Base-by-base conservation (phyloP, 2,113 vertebrate genomes). In the Embiotoca jacksoni region DNA sequence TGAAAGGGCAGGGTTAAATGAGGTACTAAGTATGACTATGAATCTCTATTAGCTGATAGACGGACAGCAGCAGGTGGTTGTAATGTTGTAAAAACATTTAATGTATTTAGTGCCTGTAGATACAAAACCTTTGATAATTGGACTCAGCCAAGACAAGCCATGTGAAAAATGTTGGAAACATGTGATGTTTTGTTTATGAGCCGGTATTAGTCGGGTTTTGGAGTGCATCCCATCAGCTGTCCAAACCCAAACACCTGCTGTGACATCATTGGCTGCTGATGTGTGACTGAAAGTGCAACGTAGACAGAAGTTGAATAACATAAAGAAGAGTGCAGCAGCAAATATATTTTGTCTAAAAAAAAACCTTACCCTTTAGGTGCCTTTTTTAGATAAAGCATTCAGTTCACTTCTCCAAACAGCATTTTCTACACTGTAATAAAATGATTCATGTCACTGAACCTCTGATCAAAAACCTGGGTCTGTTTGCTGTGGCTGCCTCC, bases 381-480 rank as follows among this genome's bases (percentile, higher is more conserved):
- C 56, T n/a, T 52, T 41, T 74, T 75, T 52, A 61, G 37, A 80
- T 62, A 60, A 81, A 44, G 35, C 37, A 70, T 64, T 72, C 15
- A 72, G 16, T 55, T 72, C 6, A 37, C 7, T 57, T 79, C 56
- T 31, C 59, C 58, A 23, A 36, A 39, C 33, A 69, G 63, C 57
- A 62, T 68, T 81, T 75, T 65, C 78, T 33, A 8, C 54, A 14
- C 52, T 58, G 13, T 75, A 70, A 85, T 75, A 75, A 50, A 52
- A 80, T 65, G 13, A 70, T 46, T 80, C 41, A 75, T 56, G 23
- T 9, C 36, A 56, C 36, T 37, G 57, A 54, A 35, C 58, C 30
- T 57, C 73, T 55, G 32, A 66, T 59, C 50, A 83, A 78, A 83
- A 36, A 50, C 65, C 31, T 58, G 68, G 62, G 11, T 71, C 64